Evolutionary conservation across 2,113 vertebrate species (phyloP).

Genomic region (Setophaga coronata): DNA sequence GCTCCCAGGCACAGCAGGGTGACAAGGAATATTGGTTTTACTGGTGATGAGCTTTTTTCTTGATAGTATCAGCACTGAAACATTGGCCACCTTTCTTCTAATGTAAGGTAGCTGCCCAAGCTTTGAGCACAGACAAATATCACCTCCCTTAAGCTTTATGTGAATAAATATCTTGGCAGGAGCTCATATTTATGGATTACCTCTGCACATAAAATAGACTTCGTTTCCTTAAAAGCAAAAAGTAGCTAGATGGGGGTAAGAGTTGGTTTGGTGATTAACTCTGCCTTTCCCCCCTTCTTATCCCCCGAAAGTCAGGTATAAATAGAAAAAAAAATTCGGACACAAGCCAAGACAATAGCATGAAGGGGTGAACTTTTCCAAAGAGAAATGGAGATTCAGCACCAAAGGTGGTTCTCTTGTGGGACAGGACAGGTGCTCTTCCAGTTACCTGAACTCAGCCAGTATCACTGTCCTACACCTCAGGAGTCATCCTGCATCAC

Average conservation of each 20-base stretch:
- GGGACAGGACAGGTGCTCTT: not conserved
- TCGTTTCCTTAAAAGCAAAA: conserved; percentile 42
- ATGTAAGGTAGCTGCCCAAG: not conserved
- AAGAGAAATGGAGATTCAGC: not conserved
- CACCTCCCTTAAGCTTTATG: not conserved
- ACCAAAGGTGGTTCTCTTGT: not conserved
- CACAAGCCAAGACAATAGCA: not conserved
- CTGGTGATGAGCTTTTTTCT: not conserved
- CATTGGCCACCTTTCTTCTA: not conserved
- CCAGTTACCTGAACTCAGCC: not conserved
- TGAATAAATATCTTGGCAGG: conserved; percentile 22
- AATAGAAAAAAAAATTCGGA: not conserved
- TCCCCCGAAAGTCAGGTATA: accelerated
- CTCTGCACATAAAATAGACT: conserved; percentile 7
- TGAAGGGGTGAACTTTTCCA: not conserved
- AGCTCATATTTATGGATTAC: conserved; percentile 16
- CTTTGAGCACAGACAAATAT: not conserved
- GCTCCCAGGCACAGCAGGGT: not conserved
- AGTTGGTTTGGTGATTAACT: not conserved
- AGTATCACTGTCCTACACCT: not conserved
- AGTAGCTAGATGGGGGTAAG: not conserved
- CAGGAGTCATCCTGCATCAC: not conserved
- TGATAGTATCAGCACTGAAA: not conserved
- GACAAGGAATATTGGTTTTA: not conserved
- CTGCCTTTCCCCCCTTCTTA: not conserved